Percentiles rank a stretch among this genome's conserved stretches.
Evolutionary conservation across 2,113 vertebrate genomes (phyloP).

Genomic region (Planiliza haematocheilus): DNA sequence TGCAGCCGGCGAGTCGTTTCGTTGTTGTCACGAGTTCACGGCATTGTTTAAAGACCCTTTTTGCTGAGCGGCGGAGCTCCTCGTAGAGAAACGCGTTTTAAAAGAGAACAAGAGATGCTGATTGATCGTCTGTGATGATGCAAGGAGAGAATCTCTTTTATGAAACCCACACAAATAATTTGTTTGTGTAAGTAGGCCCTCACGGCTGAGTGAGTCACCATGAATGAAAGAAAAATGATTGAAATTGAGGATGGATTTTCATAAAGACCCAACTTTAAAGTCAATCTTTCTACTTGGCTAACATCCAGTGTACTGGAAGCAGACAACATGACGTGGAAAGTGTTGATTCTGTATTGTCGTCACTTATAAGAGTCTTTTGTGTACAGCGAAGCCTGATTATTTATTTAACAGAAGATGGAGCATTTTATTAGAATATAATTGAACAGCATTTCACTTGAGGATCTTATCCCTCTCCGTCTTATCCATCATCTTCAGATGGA

Average conservation of each 20-base stretch:
- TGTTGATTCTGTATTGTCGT: too few species aligned
- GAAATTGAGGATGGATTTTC: too few species aligned
- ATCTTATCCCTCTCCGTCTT: not conserved
- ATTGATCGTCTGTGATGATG: conserved; percentile 1
- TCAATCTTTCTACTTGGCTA: too few species aligned
- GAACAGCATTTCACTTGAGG: not conserved
- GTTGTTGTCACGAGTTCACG: too few species aligned
- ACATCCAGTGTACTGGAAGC: not conserved
- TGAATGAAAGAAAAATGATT: too few species aligned
- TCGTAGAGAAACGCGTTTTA: not conserved
- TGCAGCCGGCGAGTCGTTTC: not conserved
- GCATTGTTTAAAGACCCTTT: too few species aligned
- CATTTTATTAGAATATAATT: too few species aligned
- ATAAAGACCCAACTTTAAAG: too few species aligned
- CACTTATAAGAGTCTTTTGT: not conserved
- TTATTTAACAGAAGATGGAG: not conserved
- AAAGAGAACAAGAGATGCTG: not conserved
- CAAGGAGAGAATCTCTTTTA: not conserved
- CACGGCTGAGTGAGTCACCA: not conserved
- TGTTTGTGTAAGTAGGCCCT: not conserved
- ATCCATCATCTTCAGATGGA: conserved; percentile 89
- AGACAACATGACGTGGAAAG: not conserved
- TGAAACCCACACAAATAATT: not conserved
- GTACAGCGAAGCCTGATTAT: not conserved
- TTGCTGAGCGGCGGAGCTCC: not conserved